Base-by-base conservation (phyloP, 1,140 invertebrate genomes). In the Calycopis cecrops region DNA sequence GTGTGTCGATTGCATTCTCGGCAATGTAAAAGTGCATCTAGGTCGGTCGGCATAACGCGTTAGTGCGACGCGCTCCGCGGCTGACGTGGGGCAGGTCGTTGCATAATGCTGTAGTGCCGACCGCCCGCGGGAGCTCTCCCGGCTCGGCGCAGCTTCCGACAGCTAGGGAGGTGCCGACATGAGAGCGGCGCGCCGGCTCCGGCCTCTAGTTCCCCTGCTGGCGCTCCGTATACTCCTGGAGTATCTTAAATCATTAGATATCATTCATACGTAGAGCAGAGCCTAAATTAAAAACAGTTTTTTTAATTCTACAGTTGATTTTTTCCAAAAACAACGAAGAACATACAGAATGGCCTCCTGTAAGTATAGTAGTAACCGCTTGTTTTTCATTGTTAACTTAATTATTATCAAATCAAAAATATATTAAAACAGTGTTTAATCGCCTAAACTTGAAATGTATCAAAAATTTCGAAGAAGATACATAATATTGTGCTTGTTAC, bases 21-120 rank as follows among this genome's bases (percentile, higher is more conserved):
- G 62, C 72, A 71, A 76, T 74, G 81, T 76, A 86, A 83, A 85
- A 87, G 85, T 88, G 85, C 86, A 88, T 86, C 72, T 86, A 79
- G 82, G 83, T 88, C 82, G 84, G 84, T 78, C 79, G 85, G 82
- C 77, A 73, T 75, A 80, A 79, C 74, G 68, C 67, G 78, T 78
- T 80, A 82, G 79, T 83, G 73, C 76, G 72, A 69, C 69, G 74
- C 81, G 75, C 69, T 81, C 79, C 68, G 64, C 68, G 72, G 73
- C 73, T 72, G 79, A 76, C 81, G 85, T 87, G 76, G 78, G 83
- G 85, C 82, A 87, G 84, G 85, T 84, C 82, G 83, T 77, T 77
- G 76, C 78, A 78, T 77, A 78, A 79, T 80, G 82, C 74, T 52
- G 40, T 62, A 62, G 71, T 65, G 67, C 65, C 60, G 67, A 64